phyloP scores from a whole-genome alignment of 2,113 vertebrate species.

The Malaclemys terrapin region DNA sequence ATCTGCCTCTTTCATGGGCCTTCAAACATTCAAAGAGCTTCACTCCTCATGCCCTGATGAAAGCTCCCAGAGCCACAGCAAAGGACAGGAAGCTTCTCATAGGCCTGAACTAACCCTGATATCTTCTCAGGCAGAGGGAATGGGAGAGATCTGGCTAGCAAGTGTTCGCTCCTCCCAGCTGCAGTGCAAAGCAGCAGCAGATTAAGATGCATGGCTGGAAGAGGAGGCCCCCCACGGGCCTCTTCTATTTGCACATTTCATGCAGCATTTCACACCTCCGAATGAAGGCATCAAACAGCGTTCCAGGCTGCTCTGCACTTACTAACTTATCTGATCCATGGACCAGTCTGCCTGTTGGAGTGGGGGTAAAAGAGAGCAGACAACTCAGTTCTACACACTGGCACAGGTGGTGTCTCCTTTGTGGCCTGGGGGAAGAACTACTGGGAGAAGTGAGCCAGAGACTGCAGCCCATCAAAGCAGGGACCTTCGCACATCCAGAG shows the following conservation, averaged over 20 bases:
- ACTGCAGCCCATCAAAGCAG: too few relatives aligned
- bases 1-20: background rate
- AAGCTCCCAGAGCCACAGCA: background rate
- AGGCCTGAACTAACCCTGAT: too few relatives aligned
- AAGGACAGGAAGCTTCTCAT: background rate
- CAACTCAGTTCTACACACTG: background rate
- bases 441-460: too few relatives aligned
- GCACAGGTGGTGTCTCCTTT: too few relatives aligned
- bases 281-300: slow-evolving; percentile 68
- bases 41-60: background rate
- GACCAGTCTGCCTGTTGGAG: background rate
- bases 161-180: background rate
- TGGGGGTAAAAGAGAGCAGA: background rate
- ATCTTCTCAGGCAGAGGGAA: too few relatives aligned
- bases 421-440: too few relatives aligned
- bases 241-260: background rate
- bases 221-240: background rate
- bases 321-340: background rate
- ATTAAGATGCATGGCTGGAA: background rate
- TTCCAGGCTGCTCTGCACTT: slow-evolving; percentile 66
- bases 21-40: background rate
- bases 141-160: too few relatives aligned
- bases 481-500: too few relatives aligned
- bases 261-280: background rate
- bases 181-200: background rate